A percentile compares a stretch with the other conserved stretches of the same genome.
phyloP scores from a whole-genome alignment of 2,888 invertebrate species.

The Andrena haemorrhoa region DNA sequence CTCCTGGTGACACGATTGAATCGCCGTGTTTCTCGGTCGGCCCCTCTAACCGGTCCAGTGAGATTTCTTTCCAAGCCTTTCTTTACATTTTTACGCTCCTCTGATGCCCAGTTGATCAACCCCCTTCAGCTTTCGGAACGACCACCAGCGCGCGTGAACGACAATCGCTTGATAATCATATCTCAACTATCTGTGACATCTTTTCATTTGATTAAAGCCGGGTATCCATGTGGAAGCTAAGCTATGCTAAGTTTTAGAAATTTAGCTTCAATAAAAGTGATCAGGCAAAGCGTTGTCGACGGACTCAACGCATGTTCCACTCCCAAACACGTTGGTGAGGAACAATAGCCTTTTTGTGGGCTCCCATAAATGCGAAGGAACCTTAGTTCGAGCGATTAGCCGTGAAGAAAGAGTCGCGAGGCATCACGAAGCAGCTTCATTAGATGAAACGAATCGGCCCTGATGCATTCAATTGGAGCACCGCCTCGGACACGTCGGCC shows the following conservation, averaged over 20 bases:
- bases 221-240: background rate
- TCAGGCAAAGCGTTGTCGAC: background rate
- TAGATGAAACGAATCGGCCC: slow-evolving; percentile 49
- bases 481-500: slow-evolving; percentile 22
- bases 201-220: background rate
- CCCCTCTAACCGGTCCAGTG: slow-evolving; percentile 53
- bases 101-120: slow-evolving; percentile 22
- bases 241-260: too few species aligned
- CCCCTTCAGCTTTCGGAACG: slow-evolving; percentile 14
- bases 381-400: slow-evolving; percentile 29
- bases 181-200: background rate
- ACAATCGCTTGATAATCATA: background rate
- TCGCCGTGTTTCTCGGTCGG: slow-evolving; percentile 49
- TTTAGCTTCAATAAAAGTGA: background rate
- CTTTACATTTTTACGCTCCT: background rate
- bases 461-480: slow-evolving; percentile 56
- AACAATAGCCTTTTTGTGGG: background rate
- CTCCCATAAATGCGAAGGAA: background rate
- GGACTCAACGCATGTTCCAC: too few species aligned
- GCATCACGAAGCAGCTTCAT: slow-evolving; percentile 37
- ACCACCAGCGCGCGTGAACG: background rate
- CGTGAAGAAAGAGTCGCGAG: slow-evolving; percentile 11
- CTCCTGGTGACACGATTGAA: slow-evolving; percentile 60
- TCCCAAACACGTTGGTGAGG: background rate
- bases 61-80: slow-evolving; percentile 41